Evolutionary conservation across 2,797 vertebrate genomes (phyloP), one percentile per base, ranked within the genome.

Genomic region (Bradypodion pumilum): DNA sequence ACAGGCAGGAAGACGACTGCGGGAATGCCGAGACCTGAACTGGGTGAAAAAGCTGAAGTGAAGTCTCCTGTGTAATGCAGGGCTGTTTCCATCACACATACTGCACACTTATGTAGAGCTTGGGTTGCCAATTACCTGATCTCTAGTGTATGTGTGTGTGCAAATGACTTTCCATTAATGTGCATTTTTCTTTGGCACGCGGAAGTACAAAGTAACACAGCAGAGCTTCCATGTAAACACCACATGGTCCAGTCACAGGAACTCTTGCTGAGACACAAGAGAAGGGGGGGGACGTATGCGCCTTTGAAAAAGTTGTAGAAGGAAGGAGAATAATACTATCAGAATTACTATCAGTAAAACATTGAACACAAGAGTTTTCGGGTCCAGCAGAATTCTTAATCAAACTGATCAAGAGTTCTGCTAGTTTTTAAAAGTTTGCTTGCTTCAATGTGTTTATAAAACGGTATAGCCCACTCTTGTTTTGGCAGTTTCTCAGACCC

Each of bases 101-200:
- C 5, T 0, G 7, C 42, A 75, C 1, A 1, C n/a, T n/a, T n/a
- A n/a, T n/a, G 59, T 59, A 42, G 0, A 0, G 69, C 29, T 8
- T 27, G 40, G 37, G 4, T 23, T 6, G 63, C 4, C 40, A 42
- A 32, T 63, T 63, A 19, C 21, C 49, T 37, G 40, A 65, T 12
- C 42, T 23, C 16, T 1, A 4, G 42, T 21, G 42, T 65, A 6
- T 32, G 29, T 32, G 63, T 2, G 29, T 7, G 29, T 7, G 63
- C 10, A 12, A 81, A 21, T 44, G 15, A n/a, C 29, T 42, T 72
- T 23, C 68, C 40, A 25, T 29, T 32, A 37, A 7, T 23, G 66
- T 21, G 2, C 29, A 29, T 32, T 40, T 77, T 37, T 80, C n/a
- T 44, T 21, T 73, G 69, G 29, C 56, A 62, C 42, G 32, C 16